Base-by-base conservation (phyloP, 2,113 vertebrate species). In the Panthera tigris region DNA sequence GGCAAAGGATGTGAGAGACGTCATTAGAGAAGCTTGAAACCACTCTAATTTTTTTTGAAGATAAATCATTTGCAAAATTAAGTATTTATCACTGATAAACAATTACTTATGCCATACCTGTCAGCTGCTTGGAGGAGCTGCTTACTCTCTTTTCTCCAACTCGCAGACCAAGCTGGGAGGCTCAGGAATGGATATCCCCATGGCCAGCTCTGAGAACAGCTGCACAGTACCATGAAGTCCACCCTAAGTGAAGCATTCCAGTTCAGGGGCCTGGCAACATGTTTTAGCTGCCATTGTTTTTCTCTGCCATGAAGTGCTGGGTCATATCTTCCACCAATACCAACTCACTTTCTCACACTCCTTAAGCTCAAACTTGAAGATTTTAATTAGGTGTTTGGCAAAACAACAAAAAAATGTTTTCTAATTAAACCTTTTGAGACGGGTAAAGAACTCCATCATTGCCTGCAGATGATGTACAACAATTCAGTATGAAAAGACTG, bases 401-500 rank as follows among this genome's bases (percentile, higher is more conserved):
- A 63, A 36, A 19, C 25, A 63, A 85, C 21, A 73, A 48, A 63
- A 61, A 0, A 73, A 25, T 31, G 1, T 68, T 92, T 83, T 90
- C 52, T 63, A 66, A 33, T 66, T 92, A 80, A 92, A 48, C 21
- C 27, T 97, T 83, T 91, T 84, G 27, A 97, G 93, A 87, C 69
- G 23, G 16, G 21, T 84, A 55, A 91, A 81, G 27, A 95, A 50
- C 2, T 79, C 19, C 45, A 29, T 52, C 21, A 39, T 50, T 78
- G 57, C 7, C 55, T 36, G 11, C 33, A 91, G 31, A 63, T 80
- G n/a, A n/a, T 80, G 19, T 84, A 23, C 71, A 78, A 71, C 27
- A 50, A 71, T 69, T 61, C 50, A 95, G 33, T 65, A 55, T 66
- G 88, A 76, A 76, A 74, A 71, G 33, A 81, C 50, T 68, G 5